Evolutionary conservation across 2,888 invertebrate genomes (phyloP).

Genomic region (Agrochola litura): DNA sequence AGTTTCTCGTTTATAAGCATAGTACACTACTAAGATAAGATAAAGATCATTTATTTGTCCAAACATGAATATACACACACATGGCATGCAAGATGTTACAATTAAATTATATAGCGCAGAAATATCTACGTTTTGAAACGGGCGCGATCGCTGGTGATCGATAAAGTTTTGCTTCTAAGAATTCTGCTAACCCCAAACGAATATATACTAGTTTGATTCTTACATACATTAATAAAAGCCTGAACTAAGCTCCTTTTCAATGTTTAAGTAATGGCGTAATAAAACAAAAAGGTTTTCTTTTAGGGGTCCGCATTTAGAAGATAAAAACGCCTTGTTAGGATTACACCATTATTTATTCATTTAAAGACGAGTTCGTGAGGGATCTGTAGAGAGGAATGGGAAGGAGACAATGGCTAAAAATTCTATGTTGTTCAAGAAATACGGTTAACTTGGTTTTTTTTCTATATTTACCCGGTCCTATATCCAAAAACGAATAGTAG

Average conservation of each 20-base stretch:
- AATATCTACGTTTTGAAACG: too few relatives aligned
- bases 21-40: too few relatives aligned
- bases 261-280: constrained; percentile 61
- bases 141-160: neutral
- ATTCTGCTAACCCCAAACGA: constrained; percentile 12
- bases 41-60: too few relatives aligned
- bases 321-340: constrained; percentile 62
- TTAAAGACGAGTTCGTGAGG: constrained; percentile 33
- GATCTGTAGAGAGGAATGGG: neutral
- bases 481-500: neutral
- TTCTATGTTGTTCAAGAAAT: neutral
- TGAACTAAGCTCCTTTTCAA: constrained; percentile 49
- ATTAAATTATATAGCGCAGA: too few relatives aligned
- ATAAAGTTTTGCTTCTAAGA: neutral
- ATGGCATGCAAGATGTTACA: too few relatives aligned
- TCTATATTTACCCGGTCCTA: neutral
- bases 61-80: too few relatives aligned
- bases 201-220: constrained; percentile 3
- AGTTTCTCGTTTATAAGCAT: too few relatives aligned
- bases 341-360: constrained; percentile 60
- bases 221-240: constrained; percentile 48
- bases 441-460: neutral
- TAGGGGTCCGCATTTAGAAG: constrained; percentile 43
- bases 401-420: neutral
- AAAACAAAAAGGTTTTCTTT: constrained; percentile 63